Percentiles rank a stretch among this genome's conserved stretches.
These are phyloP conservation scores for Cyanoramphus novaezelandiae DNA, from an alignment of 2,113 vertebrate genomes.

Conservation along the genomic window DNA sequence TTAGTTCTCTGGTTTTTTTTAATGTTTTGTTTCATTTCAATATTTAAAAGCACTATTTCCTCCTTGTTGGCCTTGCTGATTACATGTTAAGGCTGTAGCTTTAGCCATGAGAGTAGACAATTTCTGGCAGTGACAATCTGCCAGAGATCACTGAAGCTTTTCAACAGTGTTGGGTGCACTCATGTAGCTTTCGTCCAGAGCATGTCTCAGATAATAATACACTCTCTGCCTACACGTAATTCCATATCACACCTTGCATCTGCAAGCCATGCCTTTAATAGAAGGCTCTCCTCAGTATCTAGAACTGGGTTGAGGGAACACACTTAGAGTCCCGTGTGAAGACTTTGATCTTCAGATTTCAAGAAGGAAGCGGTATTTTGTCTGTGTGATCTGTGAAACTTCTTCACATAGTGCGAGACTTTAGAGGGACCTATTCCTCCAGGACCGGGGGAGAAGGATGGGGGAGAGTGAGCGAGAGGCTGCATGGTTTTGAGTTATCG, in stretches of 20 bases:
- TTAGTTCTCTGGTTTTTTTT: background rate
- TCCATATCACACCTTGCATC: background rate
- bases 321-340: background rate
- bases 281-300: background rate
- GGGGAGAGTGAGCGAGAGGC: background rate
- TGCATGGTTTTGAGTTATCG: background rate
- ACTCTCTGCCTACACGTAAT: background rate
- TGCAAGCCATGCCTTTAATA: background rate
- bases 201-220: background rate
- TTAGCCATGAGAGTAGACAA: background rate
- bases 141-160: background rate
- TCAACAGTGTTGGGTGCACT: background rate
- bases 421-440: background rate
- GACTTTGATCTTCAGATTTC: background rate
- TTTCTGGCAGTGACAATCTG: background rate
- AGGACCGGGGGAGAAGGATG: background rate
- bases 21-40: background rate
- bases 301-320: background rate
- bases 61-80: background rate
- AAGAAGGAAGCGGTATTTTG: background rate
- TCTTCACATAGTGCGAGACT: background rate
- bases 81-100: background rate
- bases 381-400: background rate
- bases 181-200: background rate
- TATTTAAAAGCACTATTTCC: background rate